Evolutionary conservation across 2,888 invertebrate genomes (phyloP), one percentile per base, ranked within the genome.

Genomic region (Nowickia ferox): DNA sequence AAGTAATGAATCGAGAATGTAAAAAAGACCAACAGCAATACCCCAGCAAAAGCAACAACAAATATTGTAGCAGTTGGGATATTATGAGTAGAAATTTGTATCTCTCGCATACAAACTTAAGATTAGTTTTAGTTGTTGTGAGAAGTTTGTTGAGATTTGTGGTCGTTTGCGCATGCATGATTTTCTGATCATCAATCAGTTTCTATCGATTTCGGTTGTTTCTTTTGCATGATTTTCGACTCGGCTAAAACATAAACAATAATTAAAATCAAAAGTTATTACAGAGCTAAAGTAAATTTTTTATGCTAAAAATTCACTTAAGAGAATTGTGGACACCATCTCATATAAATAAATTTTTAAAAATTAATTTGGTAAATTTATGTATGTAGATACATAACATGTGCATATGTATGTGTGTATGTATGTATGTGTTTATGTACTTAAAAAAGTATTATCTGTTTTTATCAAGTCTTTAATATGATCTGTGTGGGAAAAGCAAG

Each of bases 41-140:
- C n/a, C 5, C 17, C 68, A 40, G 59, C 59, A 38, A 38, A 19
- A 63, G 53, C 40, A 75, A 75, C 51, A 51, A 75, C n/a, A 40
- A 59, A 15, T n/a, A 40, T n/a, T 53, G 10, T 48, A 48, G 51
- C 30, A 78, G 46, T 68, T 61, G 74, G 77, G 76, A 82, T 82
- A 53, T 71, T 82, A 68, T 75, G 66, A 17, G 71, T 77, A 51
- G 61, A 66, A 79, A 83, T 80, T 61, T 83, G 86, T 80, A 80
- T 83, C 79, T 83, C 83, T 63, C 57, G 1, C 19, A n/a, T 46
- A n/a, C 13, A 75, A 68, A 68, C 79, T 83, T 76, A 61, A 69
- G 79, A 75, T 80, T 72, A 61, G 83, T 66, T 83, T 86, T 86
- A 86, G 86, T 86, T 86, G 83, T 83, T 83, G 79, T 72, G 86